These are phyloP conservation scores for Sebastes itinus DNA, from an alignment of 2,797 vertebrate species.

Conservation along the genomic window DNA sequence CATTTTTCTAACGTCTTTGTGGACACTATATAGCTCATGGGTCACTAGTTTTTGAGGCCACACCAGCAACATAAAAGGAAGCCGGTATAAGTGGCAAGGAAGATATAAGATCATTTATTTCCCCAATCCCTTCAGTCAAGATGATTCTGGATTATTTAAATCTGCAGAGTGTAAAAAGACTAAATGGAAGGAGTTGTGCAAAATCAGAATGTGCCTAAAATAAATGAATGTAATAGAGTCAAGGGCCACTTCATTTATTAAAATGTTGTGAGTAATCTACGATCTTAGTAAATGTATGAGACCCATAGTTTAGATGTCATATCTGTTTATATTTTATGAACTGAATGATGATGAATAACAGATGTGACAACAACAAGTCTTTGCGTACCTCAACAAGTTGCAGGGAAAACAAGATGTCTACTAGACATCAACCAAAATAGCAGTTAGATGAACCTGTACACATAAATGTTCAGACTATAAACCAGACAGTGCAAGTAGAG, in stretches of 20 bases:
- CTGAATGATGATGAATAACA: background rate
- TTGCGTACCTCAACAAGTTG: background rate
- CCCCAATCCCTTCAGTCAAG: background rate
- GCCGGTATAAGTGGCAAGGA: background rate
- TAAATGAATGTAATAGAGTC: background rate
- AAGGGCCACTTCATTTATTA: background rate
- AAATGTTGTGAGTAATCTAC: background rate
- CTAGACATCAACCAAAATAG: slow-evolving; percentile 6
- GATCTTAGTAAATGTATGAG: background rate
- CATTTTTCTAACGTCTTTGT: background rate
- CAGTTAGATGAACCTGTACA: background rate
- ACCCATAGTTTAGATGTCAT: background rate
- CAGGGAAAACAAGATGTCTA: slow-evolving; percentile 1
- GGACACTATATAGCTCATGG: background rate
- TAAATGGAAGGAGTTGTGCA: background rate
- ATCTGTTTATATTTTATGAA: background rate
- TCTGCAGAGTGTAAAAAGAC: background rate
- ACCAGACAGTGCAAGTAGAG: background rate
- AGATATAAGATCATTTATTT: background rate
- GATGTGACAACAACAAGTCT: slow-evolving; percentile 10
- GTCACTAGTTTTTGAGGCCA: background rate
- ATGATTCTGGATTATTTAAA: slow-evolving; percentile 14
- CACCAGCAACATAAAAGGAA: background rate
- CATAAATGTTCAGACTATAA: slow-evolving; percentile 25
- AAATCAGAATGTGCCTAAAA: background rate